A percentile compares a stretch with the other conserved stretches of the same genome.
These are phyloP conservation scores for Allacma fusca DNA, from an alignment of 2,888 invertebrate genomes.

Conservation along the genomic window DNA sequence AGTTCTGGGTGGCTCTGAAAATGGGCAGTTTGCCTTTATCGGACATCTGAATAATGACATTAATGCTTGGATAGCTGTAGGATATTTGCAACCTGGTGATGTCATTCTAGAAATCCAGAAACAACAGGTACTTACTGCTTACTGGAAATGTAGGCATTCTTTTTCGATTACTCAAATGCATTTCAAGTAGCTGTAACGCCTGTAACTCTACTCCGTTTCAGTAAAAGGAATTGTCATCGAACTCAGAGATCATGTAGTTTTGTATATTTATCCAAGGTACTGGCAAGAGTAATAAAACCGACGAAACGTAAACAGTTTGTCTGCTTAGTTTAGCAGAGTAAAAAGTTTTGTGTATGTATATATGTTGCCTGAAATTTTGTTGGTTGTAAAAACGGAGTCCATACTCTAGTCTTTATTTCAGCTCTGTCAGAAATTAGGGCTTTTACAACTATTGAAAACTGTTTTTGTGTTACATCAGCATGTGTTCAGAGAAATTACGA, in stretches of 20 bases:
- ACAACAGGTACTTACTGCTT: constrained; percentile 55
- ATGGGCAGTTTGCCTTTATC: constrained; percentile 65
- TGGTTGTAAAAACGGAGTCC: neutral
- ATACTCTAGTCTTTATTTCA: neutral
- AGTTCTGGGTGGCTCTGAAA: constrained; percentile 68
- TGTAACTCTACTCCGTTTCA: no score
- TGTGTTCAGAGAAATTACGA: no score
- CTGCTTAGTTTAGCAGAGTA: neutral
- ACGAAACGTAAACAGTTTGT: neutral
- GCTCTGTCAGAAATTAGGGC: neutral
- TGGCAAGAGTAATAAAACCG: neutral
- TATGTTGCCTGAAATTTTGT: neutral
- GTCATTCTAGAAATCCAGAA: constrained; percentile 60
- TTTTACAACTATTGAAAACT: no score
- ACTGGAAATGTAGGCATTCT: no score
- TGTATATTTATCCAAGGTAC: neutral
- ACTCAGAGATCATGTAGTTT: neutral
- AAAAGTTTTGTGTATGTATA: neutral
- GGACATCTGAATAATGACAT: constrained; percentile 61
- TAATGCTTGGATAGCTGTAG: constrained; percentile 60
- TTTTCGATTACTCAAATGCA: no score
- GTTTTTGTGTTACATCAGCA: no score
- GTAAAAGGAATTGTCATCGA: no score
- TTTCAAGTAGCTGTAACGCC: no score
- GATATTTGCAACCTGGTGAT: constrained; percentile 60